Evolutionary conservation across 2,888 invertebrate genomes (phyloP), one percentile per base, ranked within the genome.

Genomic region (Neoaliturus tenellus): DNA sequence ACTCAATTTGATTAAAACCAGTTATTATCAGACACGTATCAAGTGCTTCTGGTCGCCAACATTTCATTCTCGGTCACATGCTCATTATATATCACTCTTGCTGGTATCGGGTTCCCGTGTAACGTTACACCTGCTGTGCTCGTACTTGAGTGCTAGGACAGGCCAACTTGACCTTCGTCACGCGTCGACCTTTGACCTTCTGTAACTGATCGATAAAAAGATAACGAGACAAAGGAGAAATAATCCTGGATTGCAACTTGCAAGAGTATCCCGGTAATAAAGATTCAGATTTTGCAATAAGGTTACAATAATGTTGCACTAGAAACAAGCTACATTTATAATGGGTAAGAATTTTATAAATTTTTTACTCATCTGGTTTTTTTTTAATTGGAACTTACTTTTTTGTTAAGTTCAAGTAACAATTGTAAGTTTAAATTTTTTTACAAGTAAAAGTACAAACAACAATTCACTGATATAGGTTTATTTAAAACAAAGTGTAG

Each of bases 1-100:
- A 31, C 14, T 14, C 31, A 62, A 62, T 62, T 8, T 8, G 14
- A 62, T 25, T 28, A 17, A 31, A 62, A 62, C 62, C 62, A 62
- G 62, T 28, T 28, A 28, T 62, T 62, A 62, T 62, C 62, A 14
- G 62, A 10, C 62, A 62, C 62, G 31, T 28, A 62, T 62, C 31
- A 62, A 62, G 12, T 62, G 31, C 31, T 20, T 14, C 28, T 4
- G 1, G 62, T 25, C 4, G 62, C 62, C 31, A 17, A 28, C 62
- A 20, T 3, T 31, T 62, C 31, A 23, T 23, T 31, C 28, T 62
- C 55, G 20, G 55, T 55, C 55, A 55, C 23, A 55, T 23, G 23
- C 12, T 20, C 23, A 55, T 55, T 23, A 55, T 12, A 23, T 23
- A 6, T 5, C 12, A 12, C 10, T 3, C 3, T 14, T 5, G 55